These are phyloP conservation scores for Amphipoea lucens DNA, from an alignment of 2,888 invertebrate species.

Conservation along the genomic window DNA sequence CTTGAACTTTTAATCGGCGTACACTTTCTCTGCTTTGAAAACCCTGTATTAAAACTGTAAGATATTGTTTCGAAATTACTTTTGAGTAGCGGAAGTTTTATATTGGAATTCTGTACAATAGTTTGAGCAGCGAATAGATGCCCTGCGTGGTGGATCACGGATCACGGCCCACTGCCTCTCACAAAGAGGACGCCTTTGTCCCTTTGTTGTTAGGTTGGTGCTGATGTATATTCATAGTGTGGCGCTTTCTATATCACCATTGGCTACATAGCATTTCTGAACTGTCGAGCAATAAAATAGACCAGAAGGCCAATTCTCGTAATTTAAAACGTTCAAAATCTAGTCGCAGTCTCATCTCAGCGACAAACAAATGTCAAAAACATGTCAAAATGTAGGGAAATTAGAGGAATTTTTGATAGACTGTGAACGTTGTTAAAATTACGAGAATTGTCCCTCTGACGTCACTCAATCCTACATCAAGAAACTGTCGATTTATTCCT, in stretches of 20 bases:
- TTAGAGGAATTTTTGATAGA: too few species aligned
- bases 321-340: too few species aligned
- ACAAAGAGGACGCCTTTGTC: neutral
- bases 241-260: neutral
- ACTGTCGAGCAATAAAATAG: neutral
- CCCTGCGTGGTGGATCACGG: neutral
- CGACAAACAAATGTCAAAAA: too few species aligned
- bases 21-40: slow-evolving; percentile 11
- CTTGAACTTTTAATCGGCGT: slow-evolving; percentile 51
- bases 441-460: too few species aligned
- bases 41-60: slow-evolving; percentile 17
- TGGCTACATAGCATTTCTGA: neutral
- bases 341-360: too few species aligned
- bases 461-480: neutral
- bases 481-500: neutral
- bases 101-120: neutral
- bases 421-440: too few species aligned
- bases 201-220: neutral
- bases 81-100: neutral
- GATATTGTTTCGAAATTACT: slow-evolving; percentile 19
- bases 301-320: neutral
- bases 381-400: too few species aligned
- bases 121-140: neutral
- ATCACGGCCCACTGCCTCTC: neutral
- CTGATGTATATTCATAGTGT: neutral